These are phyloP conservation scores for Drosophila athabasca DNA, from an alignment of 1,140 invertebrate species.

Conservation along the genomic window DNA sequence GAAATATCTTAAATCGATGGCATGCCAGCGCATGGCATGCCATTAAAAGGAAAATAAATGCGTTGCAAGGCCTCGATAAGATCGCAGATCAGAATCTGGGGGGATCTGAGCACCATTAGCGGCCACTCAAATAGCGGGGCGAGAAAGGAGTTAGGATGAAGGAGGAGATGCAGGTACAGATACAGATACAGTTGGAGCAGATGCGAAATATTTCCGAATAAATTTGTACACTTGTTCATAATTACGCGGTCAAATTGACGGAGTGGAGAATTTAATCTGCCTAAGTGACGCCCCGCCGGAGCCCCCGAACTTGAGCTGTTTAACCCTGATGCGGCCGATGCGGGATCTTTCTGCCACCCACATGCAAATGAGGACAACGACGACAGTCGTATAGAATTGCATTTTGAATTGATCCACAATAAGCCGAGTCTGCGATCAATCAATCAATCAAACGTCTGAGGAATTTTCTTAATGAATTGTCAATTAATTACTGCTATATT, in stretches of 20 bases:
- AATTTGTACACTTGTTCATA: conserved; percentile 64
- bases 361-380: too few species aligned
- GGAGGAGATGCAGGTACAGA: neutral
- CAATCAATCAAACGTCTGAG: neutral
- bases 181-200: too few species aligned
- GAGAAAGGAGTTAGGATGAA: too few species aligned
- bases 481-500: conserved; percentile 4
- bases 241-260: conserved; percentile 52
- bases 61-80: conserved; percentile 12
- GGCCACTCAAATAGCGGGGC: conserved; percentile 7
- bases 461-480: conserved; percentile 4
- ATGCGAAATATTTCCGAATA: conserved; percentile 32
- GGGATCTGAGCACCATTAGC: conserved; percentile 29
- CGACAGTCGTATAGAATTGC: neutral
- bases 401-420: neutral
- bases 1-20: conserved; percentile 34
- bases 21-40: neutral
- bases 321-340: conserved; percentile 20
- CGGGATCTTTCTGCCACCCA: neutral
- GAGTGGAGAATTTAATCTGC: conserved; percentile 41
- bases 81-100: conserved; percentile 9
- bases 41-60: conserved; percentile 53
- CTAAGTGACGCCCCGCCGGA: conserved; percentile 24
- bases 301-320: neutral
- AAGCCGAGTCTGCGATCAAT: neutral